Evolutionary conservation across 2,888 invertebrate genomes (phyloP).

Genomic region (Heterodera filipjevi): DNA sequence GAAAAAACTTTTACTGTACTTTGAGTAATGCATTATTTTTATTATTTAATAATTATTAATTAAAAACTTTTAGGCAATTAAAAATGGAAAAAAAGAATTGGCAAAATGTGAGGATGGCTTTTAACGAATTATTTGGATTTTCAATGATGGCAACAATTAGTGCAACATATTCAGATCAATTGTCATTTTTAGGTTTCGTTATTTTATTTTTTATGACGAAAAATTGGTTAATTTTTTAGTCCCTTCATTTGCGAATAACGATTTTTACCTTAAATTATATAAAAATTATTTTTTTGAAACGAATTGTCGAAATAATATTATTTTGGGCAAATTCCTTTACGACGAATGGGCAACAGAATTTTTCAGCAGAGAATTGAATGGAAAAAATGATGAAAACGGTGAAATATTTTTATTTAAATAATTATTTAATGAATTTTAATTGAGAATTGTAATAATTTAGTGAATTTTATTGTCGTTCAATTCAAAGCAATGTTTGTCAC

Average conservation of each 20-base stretch:
- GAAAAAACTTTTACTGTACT: neutral
- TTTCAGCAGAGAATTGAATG: neutral
- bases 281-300: neutral
- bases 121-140: neutral
- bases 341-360: neutral
- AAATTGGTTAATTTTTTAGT: neutral
- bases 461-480: neutral
- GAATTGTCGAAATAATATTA: neutral
- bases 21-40: neutral
- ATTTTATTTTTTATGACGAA: neutral
- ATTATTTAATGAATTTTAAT: neutral
- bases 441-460: neutral
- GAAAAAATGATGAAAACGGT: neutral
- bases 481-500: neutral
- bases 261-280: neutral
- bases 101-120: neutral
- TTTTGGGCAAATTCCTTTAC: neutral
- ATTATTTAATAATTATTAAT: neutral
- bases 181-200: neutral
- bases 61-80: neutral
- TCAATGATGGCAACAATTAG: neutral
- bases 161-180: neutral
- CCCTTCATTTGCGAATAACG: neutral
- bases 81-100: neutral
- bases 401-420: neutral